Percentiles rank a stretch among this genome's conserved stretches.
Evolutionary conservation across 2,888 invertebrate species (phyloP).

Genomic region (Eristalis tenax): DNA sequence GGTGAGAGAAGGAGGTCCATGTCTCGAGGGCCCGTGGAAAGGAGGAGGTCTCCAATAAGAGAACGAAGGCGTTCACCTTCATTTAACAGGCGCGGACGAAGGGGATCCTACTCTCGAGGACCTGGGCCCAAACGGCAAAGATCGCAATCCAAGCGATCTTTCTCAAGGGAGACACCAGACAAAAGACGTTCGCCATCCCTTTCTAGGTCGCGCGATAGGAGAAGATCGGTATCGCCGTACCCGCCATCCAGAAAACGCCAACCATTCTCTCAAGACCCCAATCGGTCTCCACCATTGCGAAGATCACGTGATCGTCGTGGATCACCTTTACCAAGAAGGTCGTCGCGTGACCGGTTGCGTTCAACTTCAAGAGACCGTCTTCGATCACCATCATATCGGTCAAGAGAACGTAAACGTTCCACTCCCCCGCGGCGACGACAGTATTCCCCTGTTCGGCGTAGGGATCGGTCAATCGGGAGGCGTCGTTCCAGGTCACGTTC

Average conservation of each 20-base stretch:
- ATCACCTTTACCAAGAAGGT: constrained; percentile 25
- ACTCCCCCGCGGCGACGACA: constrained; percentile 30
- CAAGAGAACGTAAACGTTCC: constrained; percentile 55
- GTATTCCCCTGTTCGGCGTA: constrained; percentile 38
- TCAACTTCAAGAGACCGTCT: constrained; percentile 53
- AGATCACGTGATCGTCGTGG: constrained; percentile 47
- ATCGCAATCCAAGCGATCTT: constrained; percentile 25
- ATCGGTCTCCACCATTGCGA: constrained; percentile 36
- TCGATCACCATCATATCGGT: constrained; percentile 49
- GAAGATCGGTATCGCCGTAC: constrained; percentile 41
- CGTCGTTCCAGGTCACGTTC: constrained; percentile 73
- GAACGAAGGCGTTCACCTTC: constrained; percentile 47
- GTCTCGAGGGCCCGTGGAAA: constrained; percentile 24
- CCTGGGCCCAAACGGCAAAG: constrained; percentile 2
- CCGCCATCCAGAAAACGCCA: constrained; percentile 29
- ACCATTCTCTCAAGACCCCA: constrained; percentile 13
- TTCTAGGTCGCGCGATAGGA: constrained; percentile 38
- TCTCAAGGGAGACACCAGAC: constrained; percentile 4
- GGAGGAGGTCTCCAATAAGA: constrained; percentile 25
- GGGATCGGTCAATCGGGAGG: constrained; percentile 73
- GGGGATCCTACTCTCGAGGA: constrained; percentile 38
- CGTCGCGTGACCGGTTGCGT: constrained; percentile 34
- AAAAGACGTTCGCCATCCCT: constrained; percentile 23
- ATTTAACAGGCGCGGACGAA: constrained; percentile 5
- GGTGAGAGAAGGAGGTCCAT: constrained; percentile 27